phyloP scores from a whole-genome alignment of 2,797 vertebrate species.

The Melanotaenia trifasciata region DNA sequence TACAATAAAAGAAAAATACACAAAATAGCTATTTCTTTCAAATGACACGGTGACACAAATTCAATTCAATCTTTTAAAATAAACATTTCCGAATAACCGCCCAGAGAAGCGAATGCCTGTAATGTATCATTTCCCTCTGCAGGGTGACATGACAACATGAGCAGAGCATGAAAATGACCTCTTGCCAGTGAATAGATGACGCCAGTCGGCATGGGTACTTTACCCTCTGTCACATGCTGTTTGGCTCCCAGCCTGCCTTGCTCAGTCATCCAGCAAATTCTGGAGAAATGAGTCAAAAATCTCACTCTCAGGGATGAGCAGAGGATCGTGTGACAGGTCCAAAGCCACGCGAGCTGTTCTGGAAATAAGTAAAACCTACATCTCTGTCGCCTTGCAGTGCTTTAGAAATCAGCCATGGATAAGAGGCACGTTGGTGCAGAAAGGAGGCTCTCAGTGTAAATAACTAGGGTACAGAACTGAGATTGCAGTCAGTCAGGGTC shows the following conservation, averaged over 20 bases:
- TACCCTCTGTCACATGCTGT: conserved; percentile 35
- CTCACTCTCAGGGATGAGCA: conserved; percentile 17
- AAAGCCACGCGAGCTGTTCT: conserved; percentile 32
- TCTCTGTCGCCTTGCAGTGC: conserved; percentile 36
- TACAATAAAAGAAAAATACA: conserved; percentile 81
- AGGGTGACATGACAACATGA: conserved; percentile 34
- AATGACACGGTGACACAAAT: conserved; percentile 60
- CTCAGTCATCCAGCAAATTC: conserved; percentile 39
- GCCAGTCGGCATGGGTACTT: conserved; percentile 24
- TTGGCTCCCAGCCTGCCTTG: conserved; percentile 42
- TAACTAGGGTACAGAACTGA: conserved; percentile 52
- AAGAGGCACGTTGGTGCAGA: conserved; percentile 78
- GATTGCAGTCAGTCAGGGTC: conserved; percentile 56
- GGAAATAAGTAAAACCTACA: conserved; percentile 29
- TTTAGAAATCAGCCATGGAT: conserved; percentile 45
- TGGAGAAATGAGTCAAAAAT: conserved; percentile 42
- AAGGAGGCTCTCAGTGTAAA: conserved; percentile 59
- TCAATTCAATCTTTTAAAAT: conserved; percentile 49
- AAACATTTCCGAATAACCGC: conserved; percentile 25
- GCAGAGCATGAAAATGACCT: conserved; percentile 34
- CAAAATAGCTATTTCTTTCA: conserved; percentile 74
- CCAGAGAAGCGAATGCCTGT: conserved; percentile 26
- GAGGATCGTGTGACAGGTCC: conserved; percentile 36
- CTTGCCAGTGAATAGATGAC: conserved; percentile 28
- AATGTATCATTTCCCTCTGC: conserved; percentile 6